Base-by-base conservation (phyloP, 2,113 vertebrate species). In the Montifringilla adamsi region DNA sequence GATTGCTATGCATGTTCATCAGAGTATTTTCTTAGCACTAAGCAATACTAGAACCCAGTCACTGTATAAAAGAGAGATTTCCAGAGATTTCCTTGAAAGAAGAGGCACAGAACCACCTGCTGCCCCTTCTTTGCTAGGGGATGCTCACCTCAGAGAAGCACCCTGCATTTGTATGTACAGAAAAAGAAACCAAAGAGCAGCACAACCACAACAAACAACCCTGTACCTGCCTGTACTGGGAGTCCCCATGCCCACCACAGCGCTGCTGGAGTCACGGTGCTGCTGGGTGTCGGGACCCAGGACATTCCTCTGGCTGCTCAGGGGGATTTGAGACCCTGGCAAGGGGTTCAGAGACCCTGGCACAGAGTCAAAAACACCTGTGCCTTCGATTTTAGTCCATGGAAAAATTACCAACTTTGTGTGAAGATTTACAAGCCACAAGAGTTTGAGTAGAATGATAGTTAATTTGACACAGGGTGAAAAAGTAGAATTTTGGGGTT, bases 151-250 rank as follows among this genome's bases (percentile, higher is more conserved):
- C 52, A 63, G 74, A 82, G 52, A 17, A 64, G 22, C 33, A 31
- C 2, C 8, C 39, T 35, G 13, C 18, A 6, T 11, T 12, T 15
- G 13, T 19, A 31, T 0, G 2, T 7, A 10, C 13, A 41, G 50
- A 31, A 52, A 66, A 35, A 5, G 9, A 37, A 53, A 81, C 7
- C 14, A 10, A 44, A 88, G 37, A 56, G 15, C 58, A 74, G 37
- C 18, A n/a, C 22, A 44, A 31, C 3, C 49, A n/a, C 20, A 56
- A 16, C 27, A 39, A 50, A 6, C 18, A 41, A 0, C 3, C 0
- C 2, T 3, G 7, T 3, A 17, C 7, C 26, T 47, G 33, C 23
- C 62, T 19, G 30, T 2, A 1, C 17, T 7, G 2, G 66, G 21
- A 23, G 37, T 15, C 22, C 59, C 11, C 2, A 9, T 1, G 62